Base-by-base conservation (phyloP, 2,797 vertebrate genomes). In the Nasua narica region DNA sequence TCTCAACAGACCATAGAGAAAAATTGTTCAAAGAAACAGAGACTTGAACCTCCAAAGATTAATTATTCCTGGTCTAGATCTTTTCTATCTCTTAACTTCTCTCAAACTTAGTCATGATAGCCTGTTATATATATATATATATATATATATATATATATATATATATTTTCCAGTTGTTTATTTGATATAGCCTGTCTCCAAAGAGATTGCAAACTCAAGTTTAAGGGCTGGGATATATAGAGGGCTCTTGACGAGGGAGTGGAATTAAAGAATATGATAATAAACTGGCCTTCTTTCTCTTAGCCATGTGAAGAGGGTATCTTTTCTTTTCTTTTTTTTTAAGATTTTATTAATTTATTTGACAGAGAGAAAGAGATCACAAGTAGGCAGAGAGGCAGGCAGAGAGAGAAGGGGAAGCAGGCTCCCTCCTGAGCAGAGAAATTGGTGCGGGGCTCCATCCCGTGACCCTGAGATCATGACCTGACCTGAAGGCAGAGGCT, bases 231-330 rank as follows among this genome's bases (percentile, higher is more conserved):
- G 32, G 18, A 27, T 1, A 46, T 37, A 2, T 16, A 27, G 11
- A 87, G 25, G 4, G 35, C 16, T 32, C 5, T 35, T 95, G 37
- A 60, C 10, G 35, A 60, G 10, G 11, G 6, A 77, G 14, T n/a
- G 8, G 10, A 87, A 85, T 83, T 48, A 67, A 9, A 90, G 15
- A 46, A 40, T 43, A 40, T 4, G 2, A 60, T 58, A 84, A 70
- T 40, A 37, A 84, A 35, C 5, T 29, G 0, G 52, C 7, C 8
- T 23, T 65, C 25, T 16, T 15, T 37, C 1, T 52, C 13, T 72
- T 32, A 7, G 16, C 1, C 3, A 3, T 54, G 1, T 7, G 48
- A 14, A 27, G 7, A 85, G 1, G 9, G 6, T 8, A 0, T 27
- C 5, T 60, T 54, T 95, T 16, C 13, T n/a, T n/a, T n/a, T n/a